phyloP scores from a whole-genome alignment of 2,797 vertebrate species.

The Tenualosa ilisha region DNA sequence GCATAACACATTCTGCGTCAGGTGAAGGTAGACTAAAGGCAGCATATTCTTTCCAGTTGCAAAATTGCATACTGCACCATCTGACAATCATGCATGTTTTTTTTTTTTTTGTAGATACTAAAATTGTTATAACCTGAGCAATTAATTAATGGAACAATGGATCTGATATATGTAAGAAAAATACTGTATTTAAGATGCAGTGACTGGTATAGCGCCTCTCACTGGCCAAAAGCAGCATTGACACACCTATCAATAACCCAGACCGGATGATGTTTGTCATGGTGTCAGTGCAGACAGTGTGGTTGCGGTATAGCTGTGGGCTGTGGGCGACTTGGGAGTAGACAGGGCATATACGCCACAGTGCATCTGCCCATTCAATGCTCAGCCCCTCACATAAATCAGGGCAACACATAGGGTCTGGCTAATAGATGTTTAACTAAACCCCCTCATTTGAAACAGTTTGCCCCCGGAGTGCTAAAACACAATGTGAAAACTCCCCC shows the following conservation, averaged over 20 bases:
- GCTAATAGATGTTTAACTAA: slow-evolving; percentile 86
- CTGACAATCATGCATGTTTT: not conserved
- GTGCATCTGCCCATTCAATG: slow-evolving; percentile 61
- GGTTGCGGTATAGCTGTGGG: slow-evolving; percentile 42
- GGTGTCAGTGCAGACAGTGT: not conserved
- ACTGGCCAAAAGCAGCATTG: not conserved
- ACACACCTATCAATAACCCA: not conserved
- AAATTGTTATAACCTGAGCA: not conserved
- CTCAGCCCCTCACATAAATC: slow-evolving; percentile 77
- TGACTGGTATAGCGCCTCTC: not conserved
- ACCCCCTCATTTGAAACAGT: slow-evolving; percentile 81
- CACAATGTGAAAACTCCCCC: slow-evolving; percentile 82
- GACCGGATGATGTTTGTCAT: not conserved
- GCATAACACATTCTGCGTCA: not conserved
- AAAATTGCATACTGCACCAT: not conserved
- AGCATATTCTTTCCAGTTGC: not conserved
- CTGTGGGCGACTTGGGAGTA: slow-evolving; percentile 54
- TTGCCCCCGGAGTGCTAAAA: slow-evolving; percentile 78
- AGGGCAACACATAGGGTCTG: slow-evolving; percentile 72
- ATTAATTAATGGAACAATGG: not conserved
- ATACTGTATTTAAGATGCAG: not conserved
- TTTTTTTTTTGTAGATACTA: not conserved
- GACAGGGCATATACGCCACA: slow-evolving; percentile 49
- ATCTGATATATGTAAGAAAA: not conserved
- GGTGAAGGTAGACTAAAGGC: too few relatives aligned